Evolutionary conservation across 2,888 invertebrate genomes (phyloP).

Genomic region (Amblyjoppa fuscipennis): DNA sequence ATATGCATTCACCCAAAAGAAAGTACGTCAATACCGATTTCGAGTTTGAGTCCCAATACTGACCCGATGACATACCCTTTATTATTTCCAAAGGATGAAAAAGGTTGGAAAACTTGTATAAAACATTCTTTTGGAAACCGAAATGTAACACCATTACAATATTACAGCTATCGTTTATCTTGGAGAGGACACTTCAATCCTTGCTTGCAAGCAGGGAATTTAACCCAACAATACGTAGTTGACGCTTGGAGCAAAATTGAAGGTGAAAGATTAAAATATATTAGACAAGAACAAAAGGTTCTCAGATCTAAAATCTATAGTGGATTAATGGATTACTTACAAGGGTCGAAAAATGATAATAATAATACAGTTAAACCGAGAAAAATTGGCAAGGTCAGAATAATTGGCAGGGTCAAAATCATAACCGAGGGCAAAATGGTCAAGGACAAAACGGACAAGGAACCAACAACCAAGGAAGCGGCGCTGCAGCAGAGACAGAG

Average conservation of each 20-base stretch:
- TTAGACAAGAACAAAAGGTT: slow-evolving; percentile 46
- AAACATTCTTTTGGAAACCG: slow-evolving; percentile 29
- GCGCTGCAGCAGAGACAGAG: too few species aligned
- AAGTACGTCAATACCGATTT: slow-evolving; percentile 35
- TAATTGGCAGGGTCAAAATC: too few species aligned
- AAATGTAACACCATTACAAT: slow-evolving; percentile 54
- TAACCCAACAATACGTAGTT: slow-evolving; percentile 55
- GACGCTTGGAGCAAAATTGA: slow-evolving; percentile 51
- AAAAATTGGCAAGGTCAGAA: too few species aligned
- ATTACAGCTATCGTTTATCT: slow-evolving; percentile 49
- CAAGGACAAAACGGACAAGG: too few species aligned
- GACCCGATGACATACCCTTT: slow-evolving; percentile 34
- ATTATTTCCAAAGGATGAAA: slow-evolving; percentile 33
- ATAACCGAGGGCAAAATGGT: too few species aligned
- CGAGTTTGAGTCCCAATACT: slow-evolving; percentile 45
- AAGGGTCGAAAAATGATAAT: slow-evolving; percentile 62
- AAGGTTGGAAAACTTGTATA: slow-evolving; percentile 51
- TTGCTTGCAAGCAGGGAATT: slow-evolving; percentile 30
- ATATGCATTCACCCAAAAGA: slow-evolving; percentile 57
- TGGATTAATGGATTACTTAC: slow-evolving; percentile 71
- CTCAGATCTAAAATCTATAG: slow-evolving; percentile 19
- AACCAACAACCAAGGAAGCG: too few species aligned
- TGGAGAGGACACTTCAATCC: slow-evolving; percentile 40
- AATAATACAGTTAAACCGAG: slow-evolving; percentile 69
- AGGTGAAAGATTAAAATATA: slow-evolving; percentile 54